Conservation (phyloP, 2,113 vertebrate genomes). For the Eleginops maclovinus region DNA sequence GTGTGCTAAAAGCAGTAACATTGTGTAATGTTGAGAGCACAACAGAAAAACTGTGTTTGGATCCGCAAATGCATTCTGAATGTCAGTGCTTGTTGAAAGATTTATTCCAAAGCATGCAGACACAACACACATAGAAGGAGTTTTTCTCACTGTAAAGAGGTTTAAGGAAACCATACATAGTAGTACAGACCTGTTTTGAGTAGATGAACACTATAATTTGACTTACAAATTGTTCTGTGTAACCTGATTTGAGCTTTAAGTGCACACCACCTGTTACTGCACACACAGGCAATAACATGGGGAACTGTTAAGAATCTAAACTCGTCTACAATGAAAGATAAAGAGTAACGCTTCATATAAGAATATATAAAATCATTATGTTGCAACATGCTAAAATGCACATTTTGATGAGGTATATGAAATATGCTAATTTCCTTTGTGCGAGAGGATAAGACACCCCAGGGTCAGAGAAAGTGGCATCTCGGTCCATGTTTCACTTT, state of each 20-base stretch:
- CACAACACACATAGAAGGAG: neutral
- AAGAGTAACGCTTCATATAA: neutral
- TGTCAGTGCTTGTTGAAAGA: neutral
- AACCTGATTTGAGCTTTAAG: neutral
- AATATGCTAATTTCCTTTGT: neutral
- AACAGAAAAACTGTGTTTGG: neutral
- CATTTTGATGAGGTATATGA: neutral
- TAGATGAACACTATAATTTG: neutral
- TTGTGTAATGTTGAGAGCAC: neutral
- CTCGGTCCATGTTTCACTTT: neutral
- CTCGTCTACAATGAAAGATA: neutral
- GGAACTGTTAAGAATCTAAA: neutral
- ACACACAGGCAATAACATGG: neutral
- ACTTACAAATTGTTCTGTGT: neutral
- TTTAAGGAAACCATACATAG: neutral
- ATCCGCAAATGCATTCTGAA: neutral
- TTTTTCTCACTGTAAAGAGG: neutral
- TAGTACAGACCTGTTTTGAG: neutral
- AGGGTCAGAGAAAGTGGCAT: slow-evolving; percentile 31
- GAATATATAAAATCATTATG: neutral
- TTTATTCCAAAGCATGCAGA: neutral
- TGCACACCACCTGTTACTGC: neutral
- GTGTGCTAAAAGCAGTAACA: neutral
- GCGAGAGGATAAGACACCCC: neutral
- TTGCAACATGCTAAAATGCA: no score